Conservation (phyloP, 2,113 vertebrate species). For the Toxotes chatareus region DNA sequence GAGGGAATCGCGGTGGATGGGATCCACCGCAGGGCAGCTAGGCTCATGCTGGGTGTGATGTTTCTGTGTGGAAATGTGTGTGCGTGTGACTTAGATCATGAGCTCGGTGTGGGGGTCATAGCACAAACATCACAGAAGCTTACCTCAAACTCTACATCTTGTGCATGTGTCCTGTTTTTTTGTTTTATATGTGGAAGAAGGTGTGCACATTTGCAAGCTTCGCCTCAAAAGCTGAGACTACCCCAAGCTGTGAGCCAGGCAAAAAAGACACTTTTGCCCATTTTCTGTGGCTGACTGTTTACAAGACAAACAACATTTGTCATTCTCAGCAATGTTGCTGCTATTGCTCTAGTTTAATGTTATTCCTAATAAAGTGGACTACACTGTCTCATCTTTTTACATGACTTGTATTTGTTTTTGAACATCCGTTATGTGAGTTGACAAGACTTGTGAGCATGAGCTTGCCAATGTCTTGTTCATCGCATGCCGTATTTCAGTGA, state of each 20-base stretch:
- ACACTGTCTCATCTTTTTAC: slow-evolving; percentile 43
- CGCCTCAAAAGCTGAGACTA: slow-evolving; percentile 43
- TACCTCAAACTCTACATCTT: slow-evolving; percentile 64
- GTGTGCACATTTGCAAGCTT: slow-evolving; percentile 37
- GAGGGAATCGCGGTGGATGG: slow-evolving; percentile 67
- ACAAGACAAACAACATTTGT: slow-evolving; percentile 64
- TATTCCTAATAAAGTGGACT: slow-evolving; percentile 51
- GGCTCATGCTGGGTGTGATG: slow-evolving; percentile 74
- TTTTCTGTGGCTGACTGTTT: slow-evolving; percentile 58
- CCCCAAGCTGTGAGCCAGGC: slow-evolving; percentile 36
- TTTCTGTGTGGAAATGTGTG: slow-evolving; percentile 65
- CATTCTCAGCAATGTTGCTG: slow-evolving; percentile 29
- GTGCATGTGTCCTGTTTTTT: slow-evolving; percentile 32
- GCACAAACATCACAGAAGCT: slow-evolving; percentile 68
- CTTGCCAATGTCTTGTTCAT: slow-evolving; percentile 5
- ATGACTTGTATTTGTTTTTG: slow-evolving; percentile 34
- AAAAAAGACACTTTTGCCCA: slow-evolving; percentile 37
- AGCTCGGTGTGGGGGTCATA: slow-evolving; percentile 72
- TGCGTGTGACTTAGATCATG: slow-evolving; percentile 49
- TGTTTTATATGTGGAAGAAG: not conserved
- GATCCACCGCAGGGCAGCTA: slow-evolving; percentile 67
- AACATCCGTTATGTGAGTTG: slow-evolving; percentile 11
- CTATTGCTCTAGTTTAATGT: slow-evolving; percentile 46
- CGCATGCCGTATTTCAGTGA: not conserved
- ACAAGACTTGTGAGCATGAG: slow-evolving; percentile 28